Evolutionary conservation across 2,113 vertebrate genomes (phyloP), one percentile per base, ranked within the genome.

Genomic region (Mandrillus leucophaeus): DNA sequence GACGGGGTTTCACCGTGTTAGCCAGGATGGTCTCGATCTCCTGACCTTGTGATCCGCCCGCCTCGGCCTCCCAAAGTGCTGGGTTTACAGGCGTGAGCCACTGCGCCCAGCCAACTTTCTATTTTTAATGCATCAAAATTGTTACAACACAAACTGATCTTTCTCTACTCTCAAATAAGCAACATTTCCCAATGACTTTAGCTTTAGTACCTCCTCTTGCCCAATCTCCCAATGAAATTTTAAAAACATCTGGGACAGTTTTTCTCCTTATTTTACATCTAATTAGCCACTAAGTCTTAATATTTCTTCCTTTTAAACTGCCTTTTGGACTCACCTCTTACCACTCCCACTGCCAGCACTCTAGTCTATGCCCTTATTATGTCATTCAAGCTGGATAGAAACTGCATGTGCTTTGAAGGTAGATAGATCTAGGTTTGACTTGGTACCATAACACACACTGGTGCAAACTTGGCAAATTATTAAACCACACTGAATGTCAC

Each of bases 121-220:
- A 85, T 85, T 87, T 96, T 92, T 85, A 80, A 32, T 45, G 30
- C 80, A 57, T 96, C 50, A 55, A 75, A 90, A 32, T 25, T 43
- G 9, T 93, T 38, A 96, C 10, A 75, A 40, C 18, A 95, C 61
- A 91, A 66, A 66, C 13, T 87, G 38, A 78, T 75, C 9, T 90
- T 95, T 90, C 30, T 20, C 10, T 81, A 35, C 48, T 35, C 23
- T 8, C 32, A 90, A 72, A 93, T 66, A 52, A 88, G 30, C 17
- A 61, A 25, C 17, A 25, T 78, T 64, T 78, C 10, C 18, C n/a
- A n/a, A 55, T 30, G 52, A 79, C 32, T 80, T 94, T 48, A 73
- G 27, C 35, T 81, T 84, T 89, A 82, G 27, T 55, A 78, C 3
- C 3, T 55, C 38, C 13, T 23, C 14, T 82, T 92, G 40, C 30